Evolutionary conservation across 2,888 invertebrate genomes (phyloP).

Genomic region (Dynastes tityus): DNA sequence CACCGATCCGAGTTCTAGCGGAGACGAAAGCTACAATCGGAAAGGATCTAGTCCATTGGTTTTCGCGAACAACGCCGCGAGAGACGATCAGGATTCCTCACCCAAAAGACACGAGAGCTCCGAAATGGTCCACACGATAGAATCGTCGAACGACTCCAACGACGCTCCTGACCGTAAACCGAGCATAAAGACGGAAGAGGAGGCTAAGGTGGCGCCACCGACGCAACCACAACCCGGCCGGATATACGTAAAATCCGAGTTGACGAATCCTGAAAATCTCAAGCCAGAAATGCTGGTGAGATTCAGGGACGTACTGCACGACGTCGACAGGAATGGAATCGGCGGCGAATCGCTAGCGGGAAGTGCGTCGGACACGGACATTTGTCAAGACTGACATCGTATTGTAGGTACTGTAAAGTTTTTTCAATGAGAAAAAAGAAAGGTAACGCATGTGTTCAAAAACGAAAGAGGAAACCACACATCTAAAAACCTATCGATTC

Average conservation of each 20-base stretch:
- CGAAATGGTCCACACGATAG: constrained; percentile 66
- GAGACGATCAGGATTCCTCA: constrained; percentile 53
- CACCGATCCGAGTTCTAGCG: constrained; percentile 67
- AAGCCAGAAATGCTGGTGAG: constrained; percentile 70
- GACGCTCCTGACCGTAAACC: constrained; percentile 61
- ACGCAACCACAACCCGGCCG: constrained; percentile 62
- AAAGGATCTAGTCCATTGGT: constrained; percentile 66
- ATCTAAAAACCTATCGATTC: constrained; percentile 47
- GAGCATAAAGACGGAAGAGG: constrained; percentile 43
- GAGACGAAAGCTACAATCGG: constrained; percentile 70
- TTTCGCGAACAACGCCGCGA: constrained; percentile 60
- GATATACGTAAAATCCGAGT: constrained; percentile 70
- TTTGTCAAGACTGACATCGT: constrained; percentile 70
- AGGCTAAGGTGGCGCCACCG: constrained; percentile 51
- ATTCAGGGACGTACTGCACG: constrained; percentile 65
- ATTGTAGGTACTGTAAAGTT: constrained; percentile 31
- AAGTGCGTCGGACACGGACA: constrained; percentile 70
- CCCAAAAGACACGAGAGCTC: constrained; percentile 54
- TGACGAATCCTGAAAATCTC: constrained; percentile 70
- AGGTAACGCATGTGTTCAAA: constrained; percentile 33
- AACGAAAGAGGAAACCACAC: constrained; percentile 7
- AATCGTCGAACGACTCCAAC: constrained; percentile 69
- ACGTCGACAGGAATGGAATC: constrained; percentile 66
- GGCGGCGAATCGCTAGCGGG: constrained; percentile 61
- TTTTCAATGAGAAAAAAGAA: constrained; percentile 13